A percentile compares a stretch with the other conserved stretches of the same genome.
These are phyloP conservation scores for Eristalinus aeneus DNA, from an alignment of 2,888 invertebrate species.

Conservation along the genomic window DNA sequence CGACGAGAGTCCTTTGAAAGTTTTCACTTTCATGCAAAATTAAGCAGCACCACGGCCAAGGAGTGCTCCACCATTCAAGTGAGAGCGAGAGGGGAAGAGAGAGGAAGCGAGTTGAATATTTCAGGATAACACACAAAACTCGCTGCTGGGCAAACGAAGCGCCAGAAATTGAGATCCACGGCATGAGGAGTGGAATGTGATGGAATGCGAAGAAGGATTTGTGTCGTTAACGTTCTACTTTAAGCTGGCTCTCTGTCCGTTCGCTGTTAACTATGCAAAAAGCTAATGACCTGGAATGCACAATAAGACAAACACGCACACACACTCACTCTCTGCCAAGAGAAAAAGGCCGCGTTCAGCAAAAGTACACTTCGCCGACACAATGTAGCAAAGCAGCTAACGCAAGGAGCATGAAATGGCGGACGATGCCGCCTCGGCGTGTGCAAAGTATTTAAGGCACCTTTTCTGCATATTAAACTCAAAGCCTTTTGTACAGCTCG, in stretches of 20 bases:
- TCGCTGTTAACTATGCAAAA: constrained; percentile 29
- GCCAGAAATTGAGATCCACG: background rate
- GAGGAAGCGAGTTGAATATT: background rate
- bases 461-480: constrained; percentile 56
- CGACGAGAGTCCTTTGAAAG: constrained; percentile 60
- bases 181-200: background rate
- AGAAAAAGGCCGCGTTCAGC: background rate
- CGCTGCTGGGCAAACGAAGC: background rate
- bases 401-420: background rate
- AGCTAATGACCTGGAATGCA: constrained; percentile 66
- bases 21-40: constrained; percentile 72
- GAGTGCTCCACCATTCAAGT: background rate
- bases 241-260: constrained; percentile 14
- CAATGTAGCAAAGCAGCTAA: background rate
- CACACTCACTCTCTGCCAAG: background rate
- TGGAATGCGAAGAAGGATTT: constrained; percentile 36
- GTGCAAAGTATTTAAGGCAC: constrained; percentile 55
- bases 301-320: background rate
- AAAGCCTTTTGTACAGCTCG: constrained; percentile 35
- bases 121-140: background rate
- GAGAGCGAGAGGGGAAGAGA: background rate
- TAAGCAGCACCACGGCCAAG: constrained; percentile 50
- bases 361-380: background rate
- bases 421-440: background rate
- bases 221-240: constrained; percentile 30